Evolutionary conservation across 2,797 vertebrate species (phyloP).

Genomic region (Gobionotothen gibberifrons): DNA sequence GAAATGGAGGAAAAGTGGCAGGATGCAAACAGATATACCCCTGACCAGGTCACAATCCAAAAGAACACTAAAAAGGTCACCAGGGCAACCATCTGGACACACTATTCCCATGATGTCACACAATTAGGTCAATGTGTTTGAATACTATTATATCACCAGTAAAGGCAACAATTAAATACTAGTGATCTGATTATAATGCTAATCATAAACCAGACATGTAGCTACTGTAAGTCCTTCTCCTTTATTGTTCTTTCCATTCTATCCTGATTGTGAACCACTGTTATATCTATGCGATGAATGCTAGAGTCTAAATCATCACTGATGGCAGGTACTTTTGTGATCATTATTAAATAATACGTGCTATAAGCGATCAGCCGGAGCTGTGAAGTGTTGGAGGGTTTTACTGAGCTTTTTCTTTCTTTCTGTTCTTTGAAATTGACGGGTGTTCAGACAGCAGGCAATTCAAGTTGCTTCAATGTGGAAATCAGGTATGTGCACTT

Average conservation of each 20-base stretch:
- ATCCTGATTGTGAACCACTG: background rate
- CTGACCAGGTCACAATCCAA: background rate
- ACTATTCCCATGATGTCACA: background rate
- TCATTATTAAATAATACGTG: slow-evolving; percentile 5
- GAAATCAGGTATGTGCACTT: slow-evolving; percentile 1
- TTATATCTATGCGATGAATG: background rate
- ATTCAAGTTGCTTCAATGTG: slow-evolving; percentile 12
- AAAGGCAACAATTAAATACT: too few species aligned
- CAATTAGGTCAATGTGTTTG: background rate
- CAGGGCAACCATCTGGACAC: background rate
- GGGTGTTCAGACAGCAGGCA: background rate
- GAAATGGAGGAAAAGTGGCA: background rate
- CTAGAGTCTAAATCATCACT: background rate
- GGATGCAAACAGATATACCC: background rate
- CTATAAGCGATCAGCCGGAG: slow-evolving; percentile 17
- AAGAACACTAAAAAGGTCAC: background rate
- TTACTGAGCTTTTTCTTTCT: background rate
- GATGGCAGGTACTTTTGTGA: background rate
- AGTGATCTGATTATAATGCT: too few species aligned
- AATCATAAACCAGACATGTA: background rate
- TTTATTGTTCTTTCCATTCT: background rate
- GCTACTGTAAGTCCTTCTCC: background rate
- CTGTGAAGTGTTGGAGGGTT: background rate
- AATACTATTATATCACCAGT: background rate
- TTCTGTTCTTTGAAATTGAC: background rate